Conservation (phyloP, 2,888 invertebrate genomes). For the Disparrhopalites patrizii region DNA sequence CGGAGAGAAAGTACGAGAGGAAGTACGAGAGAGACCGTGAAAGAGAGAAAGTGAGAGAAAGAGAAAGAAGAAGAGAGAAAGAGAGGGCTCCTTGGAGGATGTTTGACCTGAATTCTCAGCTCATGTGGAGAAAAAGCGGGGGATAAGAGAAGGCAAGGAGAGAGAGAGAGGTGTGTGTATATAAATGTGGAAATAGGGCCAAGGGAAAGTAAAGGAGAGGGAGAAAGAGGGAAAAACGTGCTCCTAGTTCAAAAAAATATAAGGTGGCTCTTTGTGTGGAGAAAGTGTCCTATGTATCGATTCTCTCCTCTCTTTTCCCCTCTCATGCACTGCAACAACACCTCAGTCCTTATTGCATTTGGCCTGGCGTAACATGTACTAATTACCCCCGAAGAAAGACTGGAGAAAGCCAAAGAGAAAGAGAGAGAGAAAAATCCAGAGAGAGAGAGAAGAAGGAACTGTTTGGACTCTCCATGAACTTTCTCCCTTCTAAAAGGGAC, state of each 20-base stretch:
- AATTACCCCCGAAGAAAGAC: neutral
- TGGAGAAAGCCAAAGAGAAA: neutral
- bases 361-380: neutral
- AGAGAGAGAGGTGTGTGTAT: too few species aligned
- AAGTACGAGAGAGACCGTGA: neutral
- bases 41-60: neutral
- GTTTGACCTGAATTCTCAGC: too few species aligned
- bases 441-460: too few species aligned
- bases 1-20: neutral
- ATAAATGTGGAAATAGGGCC: too few species aligned
- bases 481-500: neutral
- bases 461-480: neutral
- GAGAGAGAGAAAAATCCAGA: too few species aligned
- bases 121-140: too few species aligned
- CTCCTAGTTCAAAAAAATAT: neutral
- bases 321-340: too few species aligned
- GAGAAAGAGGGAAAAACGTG: too few species aligned
- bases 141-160: too few species aligned
- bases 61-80: neutral
- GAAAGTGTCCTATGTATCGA: neutral
- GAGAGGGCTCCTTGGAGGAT: neutral
- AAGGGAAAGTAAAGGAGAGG: too few species aligned
- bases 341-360: neutral
- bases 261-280: neutral
- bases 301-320: too few species aligned